These are phyloP conservation scores for Nannoperca obscura DNA, from an alignment of 2,797 vertebrate species.

Conservation along the genomic window DNA sequence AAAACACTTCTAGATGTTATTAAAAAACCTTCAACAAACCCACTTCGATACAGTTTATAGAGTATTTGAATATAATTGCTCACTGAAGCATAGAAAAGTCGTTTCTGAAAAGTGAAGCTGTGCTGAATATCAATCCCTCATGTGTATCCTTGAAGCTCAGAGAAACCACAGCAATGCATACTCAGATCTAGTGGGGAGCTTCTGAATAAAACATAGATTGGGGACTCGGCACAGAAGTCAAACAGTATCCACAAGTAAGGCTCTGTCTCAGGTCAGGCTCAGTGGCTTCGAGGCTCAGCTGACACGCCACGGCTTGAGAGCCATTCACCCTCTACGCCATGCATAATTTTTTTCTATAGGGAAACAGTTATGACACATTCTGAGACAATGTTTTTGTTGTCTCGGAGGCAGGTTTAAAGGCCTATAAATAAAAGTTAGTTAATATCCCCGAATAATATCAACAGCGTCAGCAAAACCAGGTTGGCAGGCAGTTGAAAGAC, in stretches of 20 bases:
- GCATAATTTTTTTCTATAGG: conserved; percentile 9
- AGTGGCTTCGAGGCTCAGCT: conserved; percentile 52
- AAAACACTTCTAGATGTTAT: conserved; percentile 10
- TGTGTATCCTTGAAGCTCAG: conserved; percentile 54
- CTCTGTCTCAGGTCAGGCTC: conserved; percentile 70
- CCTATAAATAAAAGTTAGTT: background rate
- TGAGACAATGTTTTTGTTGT: background rate
- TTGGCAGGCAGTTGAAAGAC: conserved; percentile 22
- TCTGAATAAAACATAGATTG: conserved; percentile 80
- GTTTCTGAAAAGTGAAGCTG: conserved; percentile 48
- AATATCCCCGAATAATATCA: conserved; percentile 32
- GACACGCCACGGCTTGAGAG: conserved; percentile 39
- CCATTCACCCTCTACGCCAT: conserved; percentile 13
- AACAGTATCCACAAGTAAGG: conserved; percentile 75
- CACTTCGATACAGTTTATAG: conserved; percentile 37
- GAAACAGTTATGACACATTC: background rate
- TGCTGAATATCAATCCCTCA: conserved; percentile 58
- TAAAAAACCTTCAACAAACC: conserved; percentile 25
- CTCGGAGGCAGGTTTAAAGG: background rate
- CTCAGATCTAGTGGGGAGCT: conserved; percentile 64
- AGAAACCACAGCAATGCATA: conserved; percentile 52
- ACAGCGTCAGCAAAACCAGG: conserved; percentile 31
- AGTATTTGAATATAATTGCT: conserved; percentile 30
- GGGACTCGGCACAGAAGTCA: conserved; percentile 63
- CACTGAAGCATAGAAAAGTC: conserved; percentile 34